Conservation (phyloP, 2,888 invertebrate genomes). For the Octonoba sinensis region DNA sequence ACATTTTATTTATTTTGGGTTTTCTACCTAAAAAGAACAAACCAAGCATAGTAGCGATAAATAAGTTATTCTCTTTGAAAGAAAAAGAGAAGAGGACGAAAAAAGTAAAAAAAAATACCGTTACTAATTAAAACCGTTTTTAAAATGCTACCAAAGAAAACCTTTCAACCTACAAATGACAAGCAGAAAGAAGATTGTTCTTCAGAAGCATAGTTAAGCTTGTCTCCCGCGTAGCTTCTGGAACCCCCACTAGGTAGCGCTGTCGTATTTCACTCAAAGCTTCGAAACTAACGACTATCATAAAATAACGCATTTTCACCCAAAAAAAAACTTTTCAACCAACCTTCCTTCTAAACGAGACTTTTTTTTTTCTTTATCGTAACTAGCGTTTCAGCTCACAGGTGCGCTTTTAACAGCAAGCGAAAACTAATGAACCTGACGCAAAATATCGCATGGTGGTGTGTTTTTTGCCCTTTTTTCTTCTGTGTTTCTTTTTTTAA, state of each 20-base stretch:
- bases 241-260: conserved; percentile 28
- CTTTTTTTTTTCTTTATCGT: conserved; percentile 6
- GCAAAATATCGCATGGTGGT: conserved; percentile 23
- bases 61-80: not conserved
- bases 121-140: not conserved
- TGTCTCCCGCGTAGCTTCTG: conserved; percentile 52
- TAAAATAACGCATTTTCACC: conserved; percentile 59
- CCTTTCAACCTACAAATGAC: not conserved
- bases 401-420: conserved; percentile 9
- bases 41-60: no score
- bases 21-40: no score
- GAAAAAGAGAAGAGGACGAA: not conserved
- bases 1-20: no score
- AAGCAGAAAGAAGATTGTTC: conserved; percentile 13
- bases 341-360: no score
- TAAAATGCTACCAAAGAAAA: not conserved
- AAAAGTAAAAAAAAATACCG: not conserved
- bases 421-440: conserved; percentile 56
- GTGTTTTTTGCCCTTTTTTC: no score
- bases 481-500: conserved; percentile 45
- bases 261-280: conserved; percentile 58
- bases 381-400: not conserved
- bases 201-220: conserved; percentile 12
- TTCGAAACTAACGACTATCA: conserved; percentile 55
- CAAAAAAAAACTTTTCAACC: conserved; percentile 12